phyloP scores from a whole-genome alignment of 2,888 invertebrate species.

The Andrena marginata region DNA sequence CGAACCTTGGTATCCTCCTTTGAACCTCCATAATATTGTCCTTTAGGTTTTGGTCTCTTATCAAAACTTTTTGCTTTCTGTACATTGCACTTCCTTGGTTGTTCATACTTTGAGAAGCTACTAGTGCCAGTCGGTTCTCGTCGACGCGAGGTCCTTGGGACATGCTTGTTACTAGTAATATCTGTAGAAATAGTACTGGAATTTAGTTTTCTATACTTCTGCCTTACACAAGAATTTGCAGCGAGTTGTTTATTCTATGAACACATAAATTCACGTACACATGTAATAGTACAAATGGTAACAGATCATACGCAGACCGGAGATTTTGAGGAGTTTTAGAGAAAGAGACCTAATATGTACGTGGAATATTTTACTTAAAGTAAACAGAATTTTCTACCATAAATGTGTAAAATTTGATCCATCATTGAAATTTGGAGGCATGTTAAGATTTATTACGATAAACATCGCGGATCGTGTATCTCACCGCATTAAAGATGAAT shows the following conservation, averaged over 20 bases:
- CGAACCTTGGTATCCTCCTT: constrained; percentile 89
- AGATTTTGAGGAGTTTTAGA: neutral
- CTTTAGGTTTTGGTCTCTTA: constrained; percentile 91
- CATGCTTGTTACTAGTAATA: constrained; percentile 77
- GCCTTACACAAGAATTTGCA: neutral
- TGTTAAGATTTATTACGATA: neutral
- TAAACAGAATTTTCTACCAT: neutral
- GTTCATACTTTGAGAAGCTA: constrained; percentile 87
- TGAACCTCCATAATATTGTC: constrained; percentile 88
- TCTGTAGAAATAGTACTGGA: constrained; percentile 70
- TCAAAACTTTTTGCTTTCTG: constrained; percentile 89
- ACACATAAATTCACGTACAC: neutral
- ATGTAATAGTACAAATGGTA: no score
- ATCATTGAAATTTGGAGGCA: neutral
- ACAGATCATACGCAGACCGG: no score
- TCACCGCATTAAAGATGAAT: neutral
- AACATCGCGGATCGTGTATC: neutral
- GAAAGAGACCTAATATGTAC: neutral
- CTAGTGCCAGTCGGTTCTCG: constrained; percentile 87
- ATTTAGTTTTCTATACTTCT: neutral
- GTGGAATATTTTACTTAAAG: neutral
- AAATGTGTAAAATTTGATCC: neutral
- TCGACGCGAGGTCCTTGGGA: constrained; percentile 87
- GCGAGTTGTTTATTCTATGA: neutral
- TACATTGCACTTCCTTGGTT: constrained; percentile 89